Evolutionary conservation across 2,888 invertebrate species (phyloP).

Genomic region (Drosophila emarginata): DNA sequence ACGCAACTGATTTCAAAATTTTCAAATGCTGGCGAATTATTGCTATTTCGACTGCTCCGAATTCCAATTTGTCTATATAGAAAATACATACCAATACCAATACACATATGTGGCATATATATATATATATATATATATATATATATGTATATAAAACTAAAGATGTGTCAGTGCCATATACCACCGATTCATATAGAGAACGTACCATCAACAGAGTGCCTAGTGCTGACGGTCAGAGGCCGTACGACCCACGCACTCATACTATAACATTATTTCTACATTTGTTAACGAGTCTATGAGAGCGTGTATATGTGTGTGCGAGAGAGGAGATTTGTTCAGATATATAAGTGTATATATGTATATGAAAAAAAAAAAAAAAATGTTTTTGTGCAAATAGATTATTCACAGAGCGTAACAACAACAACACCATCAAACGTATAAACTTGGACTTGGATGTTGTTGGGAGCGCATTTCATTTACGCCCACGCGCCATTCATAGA

Average conservation of each 20-base stretch:
- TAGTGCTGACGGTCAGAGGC: conserved; percentile 74
- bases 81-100: conserved; percentile 21
- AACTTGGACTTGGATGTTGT: conserved; percentile 73
- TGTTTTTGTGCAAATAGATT: conserved; percentile 71
- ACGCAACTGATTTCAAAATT: conserved; percentile 82
- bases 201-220: conserved; percentile 1
- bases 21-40: conserved; percentile 79
- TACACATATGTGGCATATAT: too few species aligned
- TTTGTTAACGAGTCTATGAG: not conserved
- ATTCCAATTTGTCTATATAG: conserved; percentile 74
- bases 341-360: conserved; percentile 27
- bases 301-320: conserved; percentile 20
- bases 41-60: conserved; percentile 75
- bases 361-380: conserved; percentile 28
- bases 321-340: conserved; percentile 31
- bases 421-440: conserved; percentile 47
- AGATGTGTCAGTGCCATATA: conserved; percentile 32
- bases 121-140: conserved; percentile 3
- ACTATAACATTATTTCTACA: conserved; percentile 8
- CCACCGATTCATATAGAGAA: conserved; percentile 1
- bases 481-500: conserved; percentile 62
- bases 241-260: conserved; percentile 72
- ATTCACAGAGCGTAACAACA: conserved; percentile 64
- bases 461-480: conserved; percentile 53
- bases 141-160: conserved; percentile 16